A percentile compares a stretch with the other conserved stretches of the same genome.
Evolutionary conservation across 2,797 vertebrate genomes (phyloP).

Genomic region (Tenualosa ilisha): DNA sequence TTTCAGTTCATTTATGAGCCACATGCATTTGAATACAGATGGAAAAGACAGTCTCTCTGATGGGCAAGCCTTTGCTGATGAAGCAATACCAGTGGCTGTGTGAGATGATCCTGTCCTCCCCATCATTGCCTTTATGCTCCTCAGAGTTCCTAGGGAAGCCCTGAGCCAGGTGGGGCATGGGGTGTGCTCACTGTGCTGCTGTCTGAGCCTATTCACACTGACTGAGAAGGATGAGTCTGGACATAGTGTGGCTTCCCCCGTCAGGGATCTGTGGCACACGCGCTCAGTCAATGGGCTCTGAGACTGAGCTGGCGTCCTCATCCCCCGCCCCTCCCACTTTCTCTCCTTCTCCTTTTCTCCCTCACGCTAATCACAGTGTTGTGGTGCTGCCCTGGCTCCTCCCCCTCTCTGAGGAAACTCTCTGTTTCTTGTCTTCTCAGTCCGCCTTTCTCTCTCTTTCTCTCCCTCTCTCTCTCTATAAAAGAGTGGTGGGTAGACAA

Average conservation of each 20-base stretch:
- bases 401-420: slow-evolving; percentile 53
- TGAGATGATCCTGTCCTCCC: not conserved
- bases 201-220: slow-evolving; percentile 1
- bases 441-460: slow-evolving; percentile 38
- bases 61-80: not conserved
- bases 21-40: not conserved
- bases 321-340: not conserved
- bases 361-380: slow-evolving; percentile 69
- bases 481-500: slow-evolving; percentile 63
- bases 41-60: not conserved
- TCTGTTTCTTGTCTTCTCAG: slow-evolving; percentile 23
- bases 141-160: slow-evolving; percentile 19
- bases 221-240: slow-evolving; percentile 42
- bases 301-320: not conserved
- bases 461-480: slow-evolving; percentile 62
- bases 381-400: slow-evolving; percentile 64
- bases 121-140: not conserved
- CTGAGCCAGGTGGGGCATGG: not conserved
- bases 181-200: not conserved
- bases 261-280: not conserved
- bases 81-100: not conserved
- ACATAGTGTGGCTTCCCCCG: not conserved
- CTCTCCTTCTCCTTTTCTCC: slow-evolving; percentile 7
- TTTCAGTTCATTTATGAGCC: not conserved
- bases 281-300: not conserved